Evolutionary conservation across 2,797 vertebrate species (phyloP), one percentile per base, ranked within the genome.

Genomic region (Sebastes cheni): DNA sequence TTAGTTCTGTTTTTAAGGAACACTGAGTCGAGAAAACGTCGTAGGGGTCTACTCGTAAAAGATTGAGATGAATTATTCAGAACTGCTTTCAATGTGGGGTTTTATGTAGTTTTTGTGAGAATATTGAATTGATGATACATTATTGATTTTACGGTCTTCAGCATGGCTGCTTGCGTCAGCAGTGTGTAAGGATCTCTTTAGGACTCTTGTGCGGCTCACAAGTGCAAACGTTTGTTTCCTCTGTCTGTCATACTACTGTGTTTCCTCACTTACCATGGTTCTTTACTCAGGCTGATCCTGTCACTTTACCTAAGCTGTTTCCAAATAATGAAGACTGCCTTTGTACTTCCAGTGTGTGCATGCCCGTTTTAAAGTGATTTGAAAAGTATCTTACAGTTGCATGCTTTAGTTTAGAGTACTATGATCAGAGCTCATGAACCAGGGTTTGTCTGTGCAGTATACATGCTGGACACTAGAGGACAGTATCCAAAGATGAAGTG

Each of bases 401-500:
- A 9, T 55, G 9, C 18, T 23, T 46, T 46, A 46, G 42, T 46
- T 56, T 4, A 7, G 32, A 32, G 34, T 30, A 6, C 25, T 42
- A 25, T 70, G 71, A 62, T 59, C 32, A 18, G 9, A 27, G 27
- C 22, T 67, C 13, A 30, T 42, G 25, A n/a, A 59, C 9, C 46
- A 75, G 39, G 5, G 8, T 50, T 50, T 50, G 18, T 32, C 11
- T 60, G 36, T 92, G 90, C 72, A 88, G 77, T 92, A 25, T 36
- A 6, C 69, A 58, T 2, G 30, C 65, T 79, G 73, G 74, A 86
- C 93, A 92, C 92, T 85, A 91, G 92, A 88, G 92, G 90, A n/a
- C 93, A 92, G 81, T 56, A 65, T 80, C 23, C 16, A 77, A 61
- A 79, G 82, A 58, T 58, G 25, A 69, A 77, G 71, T 62, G 50